Conservation (phyloP, 2,113 vertebrate species). For the Zosterops lateralis region DNA sequence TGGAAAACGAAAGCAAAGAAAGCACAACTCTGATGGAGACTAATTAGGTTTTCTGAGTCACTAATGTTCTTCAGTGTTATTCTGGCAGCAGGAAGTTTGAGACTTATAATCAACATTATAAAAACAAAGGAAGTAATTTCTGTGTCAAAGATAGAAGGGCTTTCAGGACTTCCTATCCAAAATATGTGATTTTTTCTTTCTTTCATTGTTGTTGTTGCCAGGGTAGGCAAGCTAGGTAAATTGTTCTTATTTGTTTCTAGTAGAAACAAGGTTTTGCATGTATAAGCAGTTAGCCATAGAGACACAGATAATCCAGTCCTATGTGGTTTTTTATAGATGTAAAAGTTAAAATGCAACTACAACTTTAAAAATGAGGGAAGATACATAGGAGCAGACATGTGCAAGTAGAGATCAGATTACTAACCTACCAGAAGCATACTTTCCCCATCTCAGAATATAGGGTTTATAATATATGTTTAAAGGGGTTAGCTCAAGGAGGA, state of each 20-base stretch:
- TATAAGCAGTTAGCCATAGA: not conserved
- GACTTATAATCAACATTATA: not conserved
- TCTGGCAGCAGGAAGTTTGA: conserved; percentile 3
- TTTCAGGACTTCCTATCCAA: not conserved
- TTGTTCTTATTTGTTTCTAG: not conserved
- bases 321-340: not conserved
- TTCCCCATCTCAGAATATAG: not conserved
- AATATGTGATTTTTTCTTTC: not conserved
- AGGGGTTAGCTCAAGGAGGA: not conserved
- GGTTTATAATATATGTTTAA: not conserved
- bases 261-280: not conserved
- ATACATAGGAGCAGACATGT: not conserved
- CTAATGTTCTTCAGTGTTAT: not conserved
- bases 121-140: conserved; percentile 14
- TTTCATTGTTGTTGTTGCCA: not conserved
- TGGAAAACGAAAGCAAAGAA: not conserved
- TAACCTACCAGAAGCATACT: not conserved
- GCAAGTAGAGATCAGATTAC: not conserved
- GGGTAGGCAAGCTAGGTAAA: not conserved
- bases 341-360: not conserved
- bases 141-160: not conserved
- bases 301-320: not conserved
- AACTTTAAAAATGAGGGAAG: not conserved
- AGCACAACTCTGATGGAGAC: not conserved
- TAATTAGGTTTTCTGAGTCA: conserved; percentile 32